A percentile compares a stretch with the other conserved stretches of the same genome.
These are phyloP conservation scores for Monoplex corrugatus DNA, from an alignment of 2,888 invertebrate species.

Conservation along the genomic window DNA sequence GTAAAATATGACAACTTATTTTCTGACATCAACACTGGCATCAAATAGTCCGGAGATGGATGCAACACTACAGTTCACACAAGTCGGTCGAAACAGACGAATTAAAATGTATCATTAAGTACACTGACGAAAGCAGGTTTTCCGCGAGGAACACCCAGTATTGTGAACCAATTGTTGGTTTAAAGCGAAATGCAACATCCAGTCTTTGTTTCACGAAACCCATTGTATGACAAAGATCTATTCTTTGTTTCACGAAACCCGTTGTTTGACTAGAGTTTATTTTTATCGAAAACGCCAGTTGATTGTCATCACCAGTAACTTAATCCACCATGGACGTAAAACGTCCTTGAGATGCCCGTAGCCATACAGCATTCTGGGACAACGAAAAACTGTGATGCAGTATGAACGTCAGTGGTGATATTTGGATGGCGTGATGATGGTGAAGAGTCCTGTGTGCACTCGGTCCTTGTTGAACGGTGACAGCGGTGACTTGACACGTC, in stretches of 20 bases:
- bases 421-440: too few species aligned
- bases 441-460: too few species aligned
- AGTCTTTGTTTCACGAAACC: not conserved
- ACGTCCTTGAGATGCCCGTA: not conserved
- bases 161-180: not conserved
- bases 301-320: not conserved
- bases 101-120: too few species aligned
- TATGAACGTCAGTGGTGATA: not conserved
- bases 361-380: not conserved
- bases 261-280: not conserved
- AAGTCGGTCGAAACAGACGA: constrained; percentile 16
- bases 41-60: not conserved
- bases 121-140: not conserved
- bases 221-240: not conserved
- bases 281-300: not conserved
- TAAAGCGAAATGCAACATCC: not conserved
- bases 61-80: not conserved
- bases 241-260: not conserved
- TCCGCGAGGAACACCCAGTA: not conserved
- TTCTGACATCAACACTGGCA: not conserved
- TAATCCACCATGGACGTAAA: not conserved
- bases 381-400: not conserved
- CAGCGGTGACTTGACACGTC: too few species aligned
- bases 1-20: not conserved
- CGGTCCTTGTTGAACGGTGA: too few species aligned